Percentiles rank a stretch among this genome's conserved stretches.
phyloP scores from a whole-genome alignment of 2,797 vertebrate genomes.

The Esox lucius region DNA sequence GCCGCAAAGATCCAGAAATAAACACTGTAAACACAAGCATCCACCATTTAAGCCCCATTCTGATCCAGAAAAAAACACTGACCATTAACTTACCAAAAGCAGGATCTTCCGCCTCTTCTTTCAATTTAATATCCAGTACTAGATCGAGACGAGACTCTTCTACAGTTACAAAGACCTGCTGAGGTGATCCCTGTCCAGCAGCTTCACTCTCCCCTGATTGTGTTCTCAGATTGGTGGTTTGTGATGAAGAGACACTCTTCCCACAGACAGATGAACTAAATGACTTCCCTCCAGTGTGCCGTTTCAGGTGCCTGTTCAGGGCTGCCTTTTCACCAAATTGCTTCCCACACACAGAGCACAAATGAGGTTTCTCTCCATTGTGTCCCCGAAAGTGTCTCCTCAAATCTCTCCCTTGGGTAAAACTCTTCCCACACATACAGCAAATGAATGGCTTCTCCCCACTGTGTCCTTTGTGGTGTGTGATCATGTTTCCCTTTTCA shows the following conservation, averaged over 20 bases:
- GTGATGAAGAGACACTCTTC: not conserved
- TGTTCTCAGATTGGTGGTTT: conserved; percentile 19
- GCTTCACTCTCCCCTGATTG: conserved; percentile 59
- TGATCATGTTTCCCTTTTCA: not conserved
- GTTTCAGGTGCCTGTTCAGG: not conserved
- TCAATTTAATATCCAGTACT: conserved; percentile 1
- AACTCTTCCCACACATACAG: not conserved
- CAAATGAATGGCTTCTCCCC: not conserved
- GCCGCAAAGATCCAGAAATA: no score
- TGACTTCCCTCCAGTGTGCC: not conserved
- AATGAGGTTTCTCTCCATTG: no score
- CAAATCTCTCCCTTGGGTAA: no score
- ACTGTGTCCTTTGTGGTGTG: not conserved
- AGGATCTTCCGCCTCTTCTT: not conserved
- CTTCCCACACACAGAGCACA: no score
- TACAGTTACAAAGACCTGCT: not conserved
- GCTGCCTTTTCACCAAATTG: not conserved
- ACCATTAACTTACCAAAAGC: not conserved
- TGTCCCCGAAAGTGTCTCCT: no score
- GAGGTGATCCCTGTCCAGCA: not conserved
- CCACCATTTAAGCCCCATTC: no score
- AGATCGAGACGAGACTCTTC: not conserved
- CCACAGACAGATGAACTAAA: not conserved
- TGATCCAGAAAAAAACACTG: no score
- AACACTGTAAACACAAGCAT: no score